Evolutionary conservation across 2,797 vertebrate genomes (phyloP), one percentile per base, ranked within the genome.

Genomic region (Kryptolebias ocellatus): DNA sequence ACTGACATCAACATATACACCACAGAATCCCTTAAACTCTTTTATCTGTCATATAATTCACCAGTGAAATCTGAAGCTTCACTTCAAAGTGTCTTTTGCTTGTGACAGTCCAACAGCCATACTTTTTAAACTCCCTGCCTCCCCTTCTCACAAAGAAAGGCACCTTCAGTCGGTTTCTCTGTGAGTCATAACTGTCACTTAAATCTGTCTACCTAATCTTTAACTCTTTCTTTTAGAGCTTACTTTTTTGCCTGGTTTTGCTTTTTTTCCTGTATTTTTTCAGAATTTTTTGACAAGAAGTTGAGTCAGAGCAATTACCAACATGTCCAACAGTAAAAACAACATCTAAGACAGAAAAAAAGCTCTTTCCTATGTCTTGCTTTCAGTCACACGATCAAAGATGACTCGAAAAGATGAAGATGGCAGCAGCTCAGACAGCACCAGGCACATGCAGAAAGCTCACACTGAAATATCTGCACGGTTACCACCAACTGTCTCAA

Each of bases 321-420:
- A n/a, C 37, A 37, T 62, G 50, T 62, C 29, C 31, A 10, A 8
- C 45, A 64, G 46, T 77, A 79, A 82, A 74, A 71, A 72, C 73
- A 67, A 67, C 67, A 53, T 58, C 72, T 77, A 70, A 73, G 74
- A 76, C 27, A 28, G 44, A 74, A 71, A 78, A 65, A 60, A 63
- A 63, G 64, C 34, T 52, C 51, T 37, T 37, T 60, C 54, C 44
- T 37, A 28, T 1, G 3, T 37, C 56, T 42, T n/a, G 60, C 71
- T 79, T 59, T 76, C 67, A 72, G 70, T 70, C 58, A 58, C 29
- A 29, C 63, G 66, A 81, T 83, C 60, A 85, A 83, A 87, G 63
- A 78, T 57, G 66, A 56, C 59, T 69, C 0, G 6, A 60, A 59
- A 69, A 80, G 70, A 80, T 53, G 71, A 64, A 42, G 56, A 76